Evolutionary conservation across 2,888 invertebrate genomes (phyloP).

Genomic region (Monochamus alternatus): DNA sequence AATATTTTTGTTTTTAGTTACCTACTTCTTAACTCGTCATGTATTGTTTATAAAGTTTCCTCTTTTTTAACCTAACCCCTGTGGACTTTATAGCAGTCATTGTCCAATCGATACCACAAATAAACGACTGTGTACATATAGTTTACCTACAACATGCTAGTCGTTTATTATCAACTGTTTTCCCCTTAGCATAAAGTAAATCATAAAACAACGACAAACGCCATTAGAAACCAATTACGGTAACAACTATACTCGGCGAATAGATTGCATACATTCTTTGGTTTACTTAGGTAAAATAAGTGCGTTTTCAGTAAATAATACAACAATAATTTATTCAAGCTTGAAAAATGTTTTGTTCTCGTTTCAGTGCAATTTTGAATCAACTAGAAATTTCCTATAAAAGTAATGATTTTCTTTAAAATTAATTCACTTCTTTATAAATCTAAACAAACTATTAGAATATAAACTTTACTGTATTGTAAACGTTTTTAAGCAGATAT

Average conservation of each 20-base stretch:
- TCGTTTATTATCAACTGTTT: conserved; percentile 22
- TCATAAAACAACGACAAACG: conserved; percentile 23
- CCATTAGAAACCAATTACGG: conserved; percentile 25
- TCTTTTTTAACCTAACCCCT: neutral
- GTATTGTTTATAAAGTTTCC: neutral
- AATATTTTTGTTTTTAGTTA: neutral
- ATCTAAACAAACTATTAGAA: too few relatives aligned
- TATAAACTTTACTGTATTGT: too few relatives aligned
- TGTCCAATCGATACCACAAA: conserved; percentile 30
- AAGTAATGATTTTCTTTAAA: too few relatives aligned
- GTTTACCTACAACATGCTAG: conserved; percentile 25
- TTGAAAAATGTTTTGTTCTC: too few relatives aligned
- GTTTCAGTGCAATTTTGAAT: too few relatives aligned
- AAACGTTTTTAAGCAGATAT: too few relatives aligned
- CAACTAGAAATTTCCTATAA: too few relatives aligned
- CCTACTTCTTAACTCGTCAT: neutral
- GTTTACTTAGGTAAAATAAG: too few relatives aligned
- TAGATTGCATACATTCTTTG: too few relatives aligned
- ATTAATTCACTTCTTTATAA: too few relatives aligned
- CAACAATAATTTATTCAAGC: too few relatives aligned
- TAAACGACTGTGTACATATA: conserved; percentile 11
- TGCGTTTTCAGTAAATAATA: too few relatives aligned
- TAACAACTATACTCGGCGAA: neutral
- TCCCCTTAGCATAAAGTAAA: conserved; percentile 15
- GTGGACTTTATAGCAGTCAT: neutral